Percentiles rank a stretch among this genome's conserved stretches.
Conservation (phyloP, 2,888 invertebrate genomes). For the Drosophila anomalipes region DNA sequence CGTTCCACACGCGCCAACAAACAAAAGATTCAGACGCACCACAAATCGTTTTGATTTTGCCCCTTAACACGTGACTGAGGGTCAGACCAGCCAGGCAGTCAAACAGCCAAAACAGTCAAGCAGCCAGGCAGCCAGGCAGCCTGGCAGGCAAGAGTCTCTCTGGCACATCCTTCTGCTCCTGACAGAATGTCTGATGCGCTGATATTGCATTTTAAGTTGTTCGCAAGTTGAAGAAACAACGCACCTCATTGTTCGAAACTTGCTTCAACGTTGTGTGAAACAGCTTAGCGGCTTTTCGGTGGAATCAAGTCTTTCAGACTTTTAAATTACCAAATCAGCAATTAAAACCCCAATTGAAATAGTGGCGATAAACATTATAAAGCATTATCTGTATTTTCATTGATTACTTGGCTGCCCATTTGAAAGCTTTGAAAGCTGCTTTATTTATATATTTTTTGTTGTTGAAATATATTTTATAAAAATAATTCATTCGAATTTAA, state of each 20-base stretch:
- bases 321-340: neutral
- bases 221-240: neutral
- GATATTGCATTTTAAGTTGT: conserved; percentile 35
- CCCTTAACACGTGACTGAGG: conserved; percentile 61
- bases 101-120: too few species aligned
- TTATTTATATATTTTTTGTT: too few species aligned
- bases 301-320: neutral
- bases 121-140: neutral
- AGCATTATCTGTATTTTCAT: neutral
- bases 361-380: neutral
- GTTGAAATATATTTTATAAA: neutral
- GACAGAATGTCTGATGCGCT: conserved; percentile 42
- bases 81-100: conserved; percentile 22
- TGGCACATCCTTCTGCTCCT: conserved; percentile 2
- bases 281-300: neutral
- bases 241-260: neutral
- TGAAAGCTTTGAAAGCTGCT: neutral
- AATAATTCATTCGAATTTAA: neutral
- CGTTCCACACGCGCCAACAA: conserved; percentile 51
- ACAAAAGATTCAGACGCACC: conserved; percentile 70
- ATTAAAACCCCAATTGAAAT: neutral
- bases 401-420: neutral
- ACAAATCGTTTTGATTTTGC: conserved; percentile 71
- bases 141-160: conserved; percentile 6
- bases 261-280: neutral